Base-by-base conservation (phyloP, 2,113 vertebrate species). In the Chloebia gouldiae region DNA sequence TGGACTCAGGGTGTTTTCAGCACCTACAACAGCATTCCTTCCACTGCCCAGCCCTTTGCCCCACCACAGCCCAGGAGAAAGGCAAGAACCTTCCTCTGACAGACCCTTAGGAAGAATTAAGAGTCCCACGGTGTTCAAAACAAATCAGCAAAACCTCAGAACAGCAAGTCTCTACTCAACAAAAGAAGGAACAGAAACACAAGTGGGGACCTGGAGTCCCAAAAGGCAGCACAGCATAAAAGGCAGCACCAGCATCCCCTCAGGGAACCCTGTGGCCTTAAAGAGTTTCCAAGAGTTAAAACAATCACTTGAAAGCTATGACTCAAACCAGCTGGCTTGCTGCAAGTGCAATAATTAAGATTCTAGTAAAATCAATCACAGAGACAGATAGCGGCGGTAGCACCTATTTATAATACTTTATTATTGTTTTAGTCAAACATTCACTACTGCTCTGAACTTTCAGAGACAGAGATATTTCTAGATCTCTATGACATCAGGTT, bases 291-390 rank as follows among this genome's bases (percentile, higher is more conserved):
- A 51, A 24, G 11, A 81, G 39, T 64, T 87, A 49, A 68, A 94
- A 83, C 31, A 83, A 79, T 61, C 45, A 15, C 66, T 91, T 76
- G 53, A 93, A 93, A 91, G 37, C 37, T 64, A 9, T 90, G 91
- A 87, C 76, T 95, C 80, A 93, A 81, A 35, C 40, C 42, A 72
- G 57, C 53, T 37, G 72, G 35, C 47, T 60, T 71, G 44, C 44
- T 75, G 49, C 44, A 65, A 84, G 24, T 30, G 8, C 12, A 93
- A 57, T 75, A 78, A 84, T 71, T 89, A 45, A 49, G 61, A 57
- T 21, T 21, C 42, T 84, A 57, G 53, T 61, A 78, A 84, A 91
- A 82, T 31, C 30, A 53, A 31, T 27, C 49, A 27, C 2, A 64
- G 53, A 57, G 27, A 60, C 0, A 42, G 30, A 18, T 30, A 40